Evolutionary conservation across 2,797 vertebrate genomes (phyloP).

Genomic region (Halcyon smyrnensis): DNA sequence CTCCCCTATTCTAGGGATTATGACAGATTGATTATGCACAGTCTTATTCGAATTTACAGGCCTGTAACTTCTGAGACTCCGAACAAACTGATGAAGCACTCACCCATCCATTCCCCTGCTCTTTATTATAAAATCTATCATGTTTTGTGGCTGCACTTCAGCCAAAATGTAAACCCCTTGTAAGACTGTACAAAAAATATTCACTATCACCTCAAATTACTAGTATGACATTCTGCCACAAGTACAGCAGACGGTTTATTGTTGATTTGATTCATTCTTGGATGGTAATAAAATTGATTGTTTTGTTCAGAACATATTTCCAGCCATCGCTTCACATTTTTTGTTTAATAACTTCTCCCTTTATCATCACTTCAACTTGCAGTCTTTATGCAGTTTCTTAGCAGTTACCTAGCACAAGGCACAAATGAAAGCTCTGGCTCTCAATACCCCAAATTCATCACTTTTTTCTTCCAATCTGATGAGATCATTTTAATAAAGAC

Average conservation of each 20-base stretch:
- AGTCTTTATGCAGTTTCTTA: background rate
- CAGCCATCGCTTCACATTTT: background rate
- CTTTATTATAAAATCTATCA: background rate
- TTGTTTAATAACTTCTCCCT: background rate
- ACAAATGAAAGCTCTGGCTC: background rate
- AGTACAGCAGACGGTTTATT: background rate
- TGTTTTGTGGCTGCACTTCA: background rate
- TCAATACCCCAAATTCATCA: background rate
- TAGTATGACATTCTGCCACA: background rate
- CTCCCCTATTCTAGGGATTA: background rate
- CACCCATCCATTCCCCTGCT: background rate
- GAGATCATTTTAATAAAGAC: background rate
- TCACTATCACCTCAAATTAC: background rate
- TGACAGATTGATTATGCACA: background rate
- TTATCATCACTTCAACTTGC: background rate
- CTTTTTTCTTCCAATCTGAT: background rate
- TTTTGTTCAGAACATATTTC: background rate
- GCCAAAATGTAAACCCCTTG: background rate
- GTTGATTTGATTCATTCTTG: background rate
- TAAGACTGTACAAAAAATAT: background rate
- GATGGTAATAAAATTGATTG: background rate
- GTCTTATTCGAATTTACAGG: background rate
- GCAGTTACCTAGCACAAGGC: background rate
- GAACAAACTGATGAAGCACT: background rate
- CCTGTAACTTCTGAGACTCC: background rate